Evolutionary conservation across 2,888 invertebrate genomes (phyloP), one percentile per base, ranked within the genome.

Genomic region (Danaus chrysippus): DNA sequence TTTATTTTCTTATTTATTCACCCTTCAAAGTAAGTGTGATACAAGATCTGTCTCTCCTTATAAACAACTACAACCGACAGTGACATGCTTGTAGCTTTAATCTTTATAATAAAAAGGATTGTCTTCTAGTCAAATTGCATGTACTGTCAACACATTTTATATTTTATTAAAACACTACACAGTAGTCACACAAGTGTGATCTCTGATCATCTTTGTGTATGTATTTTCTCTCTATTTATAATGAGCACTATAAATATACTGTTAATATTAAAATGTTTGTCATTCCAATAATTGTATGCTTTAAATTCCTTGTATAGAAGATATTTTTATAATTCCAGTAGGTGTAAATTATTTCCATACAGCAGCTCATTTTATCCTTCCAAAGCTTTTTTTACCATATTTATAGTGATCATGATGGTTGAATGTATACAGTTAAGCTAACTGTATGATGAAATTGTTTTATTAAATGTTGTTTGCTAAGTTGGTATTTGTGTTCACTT

Each of bases 161-260:
- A 49, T 10, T 10, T 17, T 17, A 17, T 49, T 10, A 17, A 15
- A 17, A 10, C 17, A 17, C n/a, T 10, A 17, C 3, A 9, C n/a
- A 3, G 10, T 15, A 17, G 2, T 23, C 23, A 23, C 23, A 23
- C 23, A 23, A 8, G 2, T 2, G 11, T 17, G 17, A 17, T 3
- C 17, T 49, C 10, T 10, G 15, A 17, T 17, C 17, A 10, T 10
- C 10, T 17, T 1, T 3, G 17, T 10, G 13, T 42, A 58, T 58
- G 42, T 58, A 17, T 11, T 58, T 58, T 10, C 12, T 11, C 3
- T 19, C 12, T 42, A 42, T 58, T 42, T 52, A 49, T 49, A 58
- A 58, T 52, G 17, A 58, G 52, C 52, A 58, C 52, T 58, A 58
- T 52, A 12, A 58, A n/a, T 53, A 17, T 58, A 52, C 42, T 52